Evolutionary conservation across 2,113 vertebrate species (phyloP), one percentile per base, ranked within the genome.

Genomic region (Pelecanus crispus): DNA sequence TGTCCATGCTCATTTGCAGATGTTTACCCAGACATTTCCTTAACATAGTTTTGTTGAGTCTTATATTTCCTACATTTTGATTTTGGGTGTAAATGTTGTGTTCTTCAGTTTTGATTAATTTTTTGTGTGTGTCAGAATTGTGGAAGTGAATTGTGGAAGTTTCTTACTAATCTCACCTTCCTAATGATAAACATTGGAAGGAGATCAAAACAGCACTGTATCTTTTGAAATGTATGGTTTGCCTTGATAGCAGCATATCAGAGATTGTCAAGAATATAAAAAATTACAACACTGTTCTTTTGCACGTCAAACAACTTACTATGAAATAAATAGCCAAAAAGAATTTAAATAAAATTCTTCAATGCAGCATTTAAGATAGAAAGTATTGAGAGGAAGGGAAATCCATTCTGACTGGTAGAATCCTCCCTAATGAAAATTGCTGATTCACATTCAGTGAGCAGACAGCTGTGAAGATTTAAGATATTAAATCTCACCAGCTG

Each of bases 21-120:
- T 84, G 56, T 94, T 95, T 95, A 89, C 18, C 61, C 88, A 94
- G 86, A 53, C 53, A 34, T 85, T 94, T 96, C 91, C 83, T 92
- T 71, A 72, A 47, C 50, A 34, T 56, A 50, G 5, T 47, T 95
- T 80, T 95, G 62, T 55, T 56, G 62, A 44, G 13, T 91, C 81
- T 59, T 92, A n/a, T 22, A 73, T 84, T 94, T 96, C 91, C 84
- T 85, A 0, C 92, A 72, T 89, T 96, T 96, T 93, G 71, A 52
- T 91, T 95, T 93, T 9, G 86, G 55, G 52, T 89, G 78, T 78
- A 86, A 89, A 79, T 68, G 56, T 50, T 91, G 62, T n/a, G 9
- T 49, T 88, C 73, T 85, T 85, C 62, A 56, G 56, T 17, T 94
- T 61, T 79, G 80, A 96, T 91, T 81, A 67, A 52, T 55, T 90